Conservation (phyloP, 2,888 invertebrate genomes). For the Busseola fusca region DNA sequence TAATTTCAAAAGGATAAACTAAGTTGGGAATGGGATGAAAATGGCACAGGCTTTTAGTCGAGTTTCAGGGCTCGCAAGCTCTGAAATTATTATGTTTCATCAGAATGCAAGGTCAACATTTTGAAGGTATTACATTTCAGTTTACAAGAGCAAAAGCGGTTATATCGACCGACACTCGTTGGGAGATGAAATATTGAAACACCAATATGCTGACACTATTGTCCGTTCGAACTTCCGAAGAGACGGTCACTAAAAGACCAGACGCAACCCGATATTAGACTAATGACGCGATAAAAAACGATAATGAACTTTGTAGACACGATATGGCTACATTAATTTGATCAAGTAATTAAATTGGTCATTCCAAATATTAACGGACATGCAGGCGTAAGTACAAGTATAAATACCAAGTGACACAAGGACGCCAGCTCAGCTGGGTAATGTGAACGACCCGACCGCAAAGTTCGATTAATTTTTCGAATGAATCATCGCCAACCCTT, state of each 20-base stretch:
- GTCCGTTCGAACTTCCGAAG: background rate
- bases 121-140: background rate
- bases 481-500: slow-evolving; percentile 64
- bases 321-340: background rate
- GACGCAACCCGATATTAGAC: slow-evolving; percentile 10
- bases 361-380: slow-evolving; percentile 21
- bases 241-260: slow-evolving; percentile 1
- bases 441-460: slow-evolving; percentile 69
- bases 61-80: background rate
- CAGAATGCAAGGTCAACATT: background rate
- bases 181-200: slow-evolving; percentile 8
- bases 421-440: slow-evolving; percentile 66
- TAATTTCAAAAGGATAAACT: slow-evolving; percentile 16
- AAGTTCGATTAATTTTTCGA: slow-evolving; percentile 54
- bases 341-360: slow-evolving; percentile 5
- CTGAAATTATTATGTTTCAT: background rate
- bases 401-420: slow-evolving; percentile 61
- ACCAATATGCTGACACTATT: slow-evolving; percentile 1
- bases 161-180: background rate
- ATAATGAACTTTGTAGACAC: slow-evolving; percentile 20
- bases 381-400: slow-evolving; percentile 22
- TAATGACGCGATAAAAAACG: slow-evolving; percentile 2
- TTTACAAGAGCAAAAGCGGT: slow-evolving; percentile 3
- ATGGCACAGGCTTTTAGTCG: background rate
- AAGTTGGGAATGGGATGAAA: slow-evolving; percentile 3